Percentiles rank a stretch among this genome's conserved stretches.
Conservation (phyloP, 2,797 vertebrate genomes). For the Tympanoctomys barrerae region DNA sequence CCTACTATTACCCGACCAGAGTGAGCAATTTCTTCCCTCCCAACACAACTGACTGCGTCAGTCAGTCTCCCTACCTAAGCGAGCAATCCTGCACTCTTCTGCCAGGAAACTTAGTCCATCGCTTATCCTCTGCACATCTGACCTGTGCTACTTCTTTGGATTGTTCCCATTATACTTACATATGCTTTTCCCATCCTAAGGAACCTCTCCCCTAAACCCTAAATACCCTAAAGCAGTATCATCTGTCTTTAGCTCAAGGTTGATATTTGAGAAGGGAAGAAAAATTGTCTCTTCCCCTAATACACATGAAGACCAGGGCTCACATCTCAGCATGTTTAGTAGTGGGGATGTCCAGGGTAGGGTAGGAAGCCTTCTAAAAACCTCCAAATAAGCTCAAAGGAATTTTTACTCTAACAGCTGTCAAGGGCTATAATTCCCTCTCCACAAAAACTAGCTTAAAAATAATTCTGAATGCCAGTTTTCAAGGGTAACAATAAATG, state of each 20-base stretch:
- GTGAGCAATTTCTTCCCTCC: background rate
- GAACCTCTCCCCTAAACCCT: background rate
- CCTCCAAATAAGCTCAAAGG: background rate
- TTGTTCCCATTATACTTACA: background rate
- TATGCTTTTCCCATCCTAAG: background rate
- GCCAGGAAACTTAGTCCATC: background rate
- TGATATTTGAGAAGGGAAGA: background rate
- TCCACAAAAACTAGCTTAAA: constrained; percentile 61
- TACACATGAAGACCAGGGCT: background rate
- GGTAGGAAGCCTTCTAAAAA: constrained; percentile 37
- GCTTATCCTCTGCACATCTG: background rate
- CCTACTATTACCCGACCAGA: rapidly evolving
- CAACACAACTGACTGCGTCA: too few species aligned
- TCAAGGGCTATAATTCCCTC: constrained; percentile 41
- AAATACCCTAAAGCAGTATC: background rate
- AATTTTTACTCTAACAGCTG: constrained; percentile 38
- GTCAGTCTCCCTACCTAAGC: background rate
- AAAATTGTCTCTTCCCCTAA: background rate
- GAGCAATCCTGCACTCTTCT: background rate
- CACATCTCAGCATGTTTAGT: background rate
- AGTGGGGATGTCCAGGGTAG: background rate
- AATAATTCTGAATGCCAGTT: background rate
- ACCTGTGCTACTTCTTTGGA: background rate
- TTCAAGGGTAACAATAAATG: constrained; percentile 66
- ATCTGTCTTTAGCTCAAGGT: background rate